Evolutionary conservation across 2,888 invertebrate species (phyloP), one percentile per base, ranked within the genome.

Genomic region (Lathronympha strigana): DNA sequence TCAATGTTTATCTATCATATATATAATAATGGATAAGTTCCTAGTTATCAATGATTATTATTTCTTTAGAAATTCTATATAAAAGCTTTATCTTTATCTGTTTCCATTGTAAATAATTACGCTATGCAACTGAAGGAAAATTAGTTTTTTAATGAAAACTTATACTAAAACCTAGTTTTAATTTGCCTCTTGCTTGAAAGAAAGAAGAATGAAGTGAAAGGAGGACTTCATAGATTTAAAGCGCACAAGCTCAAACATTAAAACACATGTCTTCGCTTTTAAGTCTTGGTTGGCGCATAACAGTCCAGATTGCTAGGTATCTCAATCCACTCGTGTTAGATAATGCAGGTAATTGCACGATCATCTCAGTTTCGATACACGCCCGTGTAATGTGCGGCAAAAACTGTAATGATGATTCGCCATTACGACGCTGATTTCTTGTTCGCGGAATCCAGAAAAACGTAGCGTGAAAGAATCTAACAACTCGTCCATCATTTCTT

Each of bases 311-410:
- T 13, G 43, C 13, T 43, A 55, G 43, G n/a, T 40, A 19, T 9
- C 40, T 6, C n/a, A 13, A 51, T 33, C 31, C 17, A 15, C 15
- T 54, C 11, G 36, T 15, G 8, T 38, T 50, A 47, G 49, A 57
- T 55, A 40, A 40, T 63, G 47, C 50, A 50, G 28, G 33, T 50
- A 57, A 50, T 23, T 50, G 50, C 61, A n/a, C 43, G 51, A 6
- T 49, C 53, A 38, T 51, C 63, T 63, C 58, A 19, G 50, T 63
- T 63, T 63, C 63, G 58, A 63, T 58, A 57, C 43, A n/a, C 25
- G 13, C 17, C 23, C 63, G 43, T 51, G 25, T 62, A 33, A 31
- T 38, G 49, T 17, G 23, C 4, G 57, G 40, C 51, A 63, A 63
- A 63, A 63, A 55, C 50, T 57, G 49, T 63, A 58, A 58, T 33